Base-by-base conservation (phyloP, 2,797 vertebrate genomes). In the Esox masquinongy region DNA sequence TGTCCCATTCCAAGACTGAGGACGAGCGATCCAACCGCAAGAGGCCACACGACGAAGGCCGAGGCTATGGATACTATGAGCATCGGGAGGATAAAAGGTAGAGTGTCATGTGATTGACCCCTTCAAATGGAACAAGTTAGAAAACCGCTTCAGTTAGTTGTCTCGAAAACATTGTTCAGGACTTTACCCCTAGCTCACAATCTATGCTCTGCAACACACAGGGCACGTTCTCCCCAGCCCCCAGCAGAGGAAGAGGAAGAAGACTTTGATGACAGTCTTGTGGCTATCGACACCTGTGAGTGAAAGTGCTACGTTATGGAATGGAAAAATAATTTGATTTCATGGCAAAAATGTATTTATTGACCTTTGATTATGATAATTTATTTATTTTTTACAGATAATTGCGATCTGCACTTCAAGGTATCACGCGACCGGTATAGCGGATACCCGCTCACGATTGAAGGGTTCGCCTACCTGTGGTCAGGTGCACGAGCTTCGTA, bases 381-480 rank as follows among this genome's bases (percentile, higher is more conserved):
- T 34, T 34, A 2, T 39, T 5, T 50, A 16, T 43, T 63, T 24
- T 24, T 47, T 47, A 26, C 90, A 98, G 97, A 98, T 88, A 98
- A 98, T 79, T 97, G 96, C 50, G 97, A 98, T 77, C 93, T 98
- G 80, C 97, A 97, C 85, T 98, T 97, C 89, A 98, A 98, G 86
- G 96, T 98, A 29, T 96, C 96, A 72, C 92, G 96, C 8, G 96
- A 97, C 81, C 92, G 97, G 34, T 96, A 95, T 91, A 96, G 95
- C 15, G 97, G 97, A 0, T 98, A 97, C 84, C 97, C 97, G 0
- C 91, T 99, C 76, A 98, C 97, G 49, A 97, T 97, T 0, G 96
- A 99, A 86, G 97, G 97, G 14, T 99, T 99, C 75, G 97, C 97
- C 24, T 99, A 95, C 84, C 91, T 99, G 53, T 99, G 97, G 97